Conservation (phyloP, 2,888 invertebrate genomes). For the Pammene fasciana region DNA sequence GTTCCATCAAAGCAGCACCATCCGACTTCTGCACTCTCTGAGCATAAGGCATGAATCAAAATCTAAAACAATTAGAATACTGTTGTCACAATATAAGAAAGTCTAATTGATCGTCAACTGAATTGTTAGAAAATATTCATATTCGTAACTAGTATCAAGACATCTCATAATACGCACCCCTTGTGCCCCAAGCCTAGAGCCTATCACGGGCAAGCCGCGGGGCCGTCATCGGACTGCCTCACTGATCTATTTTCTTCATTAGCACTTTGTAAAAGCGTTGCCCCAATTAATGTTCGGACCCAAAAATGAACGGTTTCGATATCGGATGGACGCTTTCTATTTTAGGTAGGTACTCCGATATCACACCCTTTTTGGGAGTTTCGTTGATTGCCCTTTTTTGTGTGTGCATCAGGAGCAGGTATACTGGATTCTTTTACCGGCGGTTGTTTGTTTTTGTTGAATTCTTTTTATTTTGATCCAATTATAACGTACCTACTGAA, state of each 20-base stretch:
- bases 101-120: not conserved
- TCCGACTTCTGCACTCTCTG: no score
- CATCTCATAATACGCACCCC: not conserved
- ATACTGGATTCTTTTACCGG: conserved; percentile 4
- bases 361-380: conserved; percentile 29
- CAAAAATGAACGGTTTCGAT: conserved; percentile 37
- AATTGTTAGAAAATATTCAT: not conserved
- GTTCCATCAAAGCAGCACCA: no score
- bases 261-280: conserved; percentile 53
- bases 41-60: no score
- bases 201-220: conserved; percentile 20
- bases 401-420: not conserved
- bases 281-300: conserved; percentile 52
- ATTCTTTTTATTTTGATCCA: not conserved
- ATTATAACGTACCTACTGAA: not conserved
- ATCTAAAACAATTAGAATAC: no score
- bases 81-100: no score
- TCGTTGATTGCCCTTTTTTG: conserved; percentile 8
- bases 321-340: conserved; percentile 30
- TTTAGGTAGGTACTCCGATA: conserved; percentile 25
- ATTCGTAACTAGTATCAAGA: not conserved
- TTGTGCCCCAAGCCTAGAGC: conserved; percentile 17
- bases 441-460: not conserved
- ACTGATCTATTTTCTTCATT: conserved; percentile 64
- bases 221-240: conserved; percentile 49